Conservation (phyloP, 2,113 vertebrate genomes). For the Gasterosteus aculeatus region DNA sequence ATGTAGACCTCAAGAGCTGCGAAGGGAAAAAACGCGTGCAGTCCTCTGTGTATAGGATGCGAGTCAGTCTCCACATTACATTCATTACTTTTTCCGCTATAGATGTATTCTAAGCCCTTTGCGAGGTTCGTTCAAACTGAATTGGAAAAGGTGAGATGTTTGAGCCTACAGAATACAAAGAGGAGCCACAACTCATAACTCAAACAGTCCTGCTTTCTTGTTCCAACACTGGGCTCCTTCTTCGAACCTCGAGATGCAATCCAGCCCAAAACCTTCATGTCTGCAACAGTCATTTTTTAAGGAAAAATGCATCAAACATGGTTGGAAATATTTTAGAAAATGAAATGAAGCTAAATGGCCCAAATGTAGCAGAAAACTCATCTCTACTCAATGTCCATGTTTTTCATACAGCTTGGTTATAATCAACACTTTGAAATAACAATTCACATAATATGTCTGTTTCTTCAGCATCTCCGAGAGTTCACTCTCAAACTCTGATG, state of each 20-base stretch:
- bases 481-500: neutral
- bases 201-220: slow-evolving; percentile 48
- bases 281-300: slow-evolving; percentile 5
- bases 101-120: neutral
- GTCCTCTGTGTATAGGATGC: neutral
- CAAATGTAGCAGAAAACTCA: neutral
- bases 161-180: slow-evolving; percentile 22
- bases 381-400: neutral
- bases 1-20: neutral
- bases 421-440: neutral
- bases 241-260: slow-evolving; percentile 30
- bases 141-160: slow-evolving; percentile 12
- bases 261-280: slow-evolving; percentile 22
- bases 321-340: neutral
- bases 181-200: slow-evolving; percentile 17
- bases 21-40: neutral
- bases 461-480: neutral
- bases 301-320: neutral
- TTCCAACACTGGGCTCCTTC: slow-evolving; percentile 40
- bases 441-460: neutral
- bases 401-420: neutral
- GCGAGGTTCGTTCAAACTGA: slow-evolving; percentile 43
- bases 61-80: too few relatives aligned
- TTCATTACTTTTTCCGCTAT: neutral
- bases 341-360: too few relatives aligned